Base-by-base conservation (phyloP, 2,113 vertebrate species). In the Hippocampus barbouri region DNA sequence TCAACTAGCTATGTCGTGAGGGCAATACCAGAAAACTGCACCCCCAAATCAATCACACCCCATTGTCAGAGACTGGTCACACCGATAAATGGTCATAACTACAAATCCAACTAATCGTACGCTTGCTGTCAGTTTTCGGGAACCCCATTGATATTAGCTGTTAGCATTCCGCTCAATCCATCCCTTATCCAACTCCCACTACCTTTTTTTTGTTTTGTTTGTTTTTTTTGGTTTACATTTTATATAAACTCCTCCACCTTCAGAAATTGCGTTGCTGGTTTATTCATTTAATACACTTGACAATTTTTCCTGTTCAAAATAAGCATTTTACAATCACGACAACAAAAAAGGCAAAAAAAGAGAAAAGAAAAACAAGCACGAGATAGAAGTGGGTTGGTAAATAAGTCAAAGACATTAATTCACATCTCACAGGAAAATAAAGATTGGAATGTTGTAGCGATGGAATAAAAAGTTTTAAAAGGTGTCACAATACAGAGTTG, bases 241-340 rank as follows among this genome's bases (percentile, higher is more conserved):
- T 16, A 61, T 61, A 61, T 61, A 61, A 61, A 61, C 27, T 61
- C 69, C 54, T 57, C 75, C 80, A 70, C 49, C 69, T 80, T 86
- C 78, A 83, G 75, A 78, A 83, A 88, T 76, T 66, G 73, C 74
- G 68, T 77, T 85, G 76, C 72, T 81, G 78, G 66, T 88, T 89
- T 64, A 57, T 72, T 77, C 38, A 79, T 82, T 87, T 84, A 68
- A 84, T 82, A 85, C 82, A 82, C 60, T 72, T 70, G 66, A 56
- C 71, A 82, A 83, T 30, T 41, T 56, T 4, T 8, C 45, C 45
- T 59, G n/a, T 70, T 11, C 0, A 86, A 86, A 88, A 85, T 76
- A 82, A 73, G 63, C 73, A 82, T 89, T 74, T 79, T 74, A 86
- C 78, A 79, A 89, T 88, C 90, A 87, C 71, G 90, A 80, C 76